Evolutionary conservation across 2,797 vertebrate genomes (phyloP).

Genomic region (Intellagama lesueurii): DNA sequence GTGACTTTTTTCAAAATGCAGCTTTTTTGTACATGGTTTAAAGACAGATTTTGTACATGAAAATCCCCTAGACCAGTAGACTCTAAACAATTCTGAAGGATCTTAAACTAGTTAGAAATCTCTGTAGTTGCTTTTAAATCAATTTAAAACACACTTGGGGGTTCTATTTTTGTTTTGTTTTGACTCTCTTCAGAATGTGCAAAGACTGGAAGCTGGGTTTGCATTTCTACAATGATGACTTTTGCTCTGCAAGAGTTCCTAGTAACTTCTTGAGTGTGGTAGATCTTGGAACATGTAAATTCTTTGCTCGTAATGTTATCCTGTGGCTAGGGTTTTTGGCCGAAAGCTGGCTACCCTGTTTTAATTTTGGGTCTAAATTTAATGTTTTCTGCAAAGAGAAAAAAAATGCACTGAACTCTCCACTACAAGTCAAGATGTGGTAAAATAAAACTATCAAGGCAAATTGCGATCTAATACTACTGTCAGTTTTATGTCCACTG

Average conservation of each 20-base stretch:
- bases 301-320: slow-evolving; percentile 84
- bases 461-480: slow-evolving; percentile 86
- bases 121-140: slow-evolving; percentile 82
- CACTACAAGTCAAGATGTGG: slow-evolving; percentile 93
- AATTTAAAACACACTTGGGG: slow-evolving; percentile 76
- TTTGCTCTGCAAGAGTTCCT: slow-evolving; percentile 87
- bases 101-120: slow-evolving; percentile 78
- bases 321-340: slow-evolving; percentile 83
- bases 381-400: slow-evolving; percentile 85
- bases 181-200: slow-evolving; percentile 79
- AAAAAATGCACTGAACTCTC: slow-evolving; percentile 91
- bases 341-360: slow-evolving; percentile 84
- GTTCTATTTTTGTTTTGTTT: not conserved
- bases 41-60: slow-evolving; percentile 87
- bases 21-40: slow-evolving; percentile 96
- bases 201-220: slow-evolving; percentile 86
- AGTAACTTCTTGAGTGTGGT: slow-evolving; percentile 88
- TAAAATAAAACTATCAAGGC: slow-evolving; percentile 78
- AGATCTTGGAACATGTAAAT: slow-evolving; percentile 83
- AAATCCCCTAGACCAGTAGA: slow-evolving; percentile 84
- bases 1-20: slow-evolving; percentile 89
- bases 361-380: slow-evolving; percentile 90
- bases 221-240: slow-evolving; percentile 82
- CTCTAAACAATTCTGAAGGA: slow-evolving; percentile 85
- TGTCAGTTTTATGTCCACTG: slow-evolving; percentile 92